These are phyloP conservation scores for Myiagra hebetior DNA, from an alignment of 2,113 vertebrate species.

Conservation along the genomic window DNA sequence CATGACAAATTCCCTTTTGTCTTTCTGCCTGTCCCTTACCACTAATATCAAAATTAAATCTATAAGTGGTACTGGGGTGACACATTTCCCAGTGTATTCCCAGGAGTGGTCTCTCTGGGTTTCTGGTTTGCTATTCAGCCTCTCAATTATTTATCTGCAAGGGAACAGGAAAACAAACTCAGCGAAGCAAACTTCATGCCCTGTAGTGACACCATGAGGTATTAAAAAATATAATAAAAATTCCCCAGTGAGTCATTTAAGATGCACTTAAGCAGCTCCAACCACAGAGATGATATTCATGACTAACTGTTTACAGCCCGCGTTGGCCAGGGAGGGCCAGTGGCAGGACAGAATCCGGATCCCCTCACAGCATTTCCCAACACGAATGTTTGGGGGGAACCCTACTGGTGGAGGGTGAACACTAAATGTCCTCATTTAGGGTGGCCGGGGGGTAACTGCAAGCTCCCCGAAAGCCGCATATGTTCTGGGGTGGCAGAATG, in stretches of 20 bases:
- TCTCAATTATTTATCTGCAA: constrained; percentile 15
- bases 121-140: constrained; percentile 4
- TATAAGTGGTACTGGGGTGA: background rate
- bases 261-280: constrained; percentile 24
- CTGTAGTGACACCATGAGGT: background rate
- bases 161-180: constrained; percentile 2
- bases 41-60: background rate
- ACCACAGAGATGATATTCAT: background rate
- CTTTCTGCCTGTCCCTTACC: background rate
- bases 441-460: background rate
- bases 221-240: background rate
- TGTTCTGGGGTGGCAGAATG: background rate
- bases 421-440: background rate
- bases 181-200: background rate
- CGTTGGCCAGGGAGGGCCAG: background rate
- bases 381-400: background rate
- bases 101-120: background rate
- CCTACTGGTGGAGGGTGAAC: background rate
- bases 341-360: background rate
- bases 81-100: background rate
- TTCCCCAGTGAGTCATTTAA: constrained; percentile 27
- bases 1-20: background rate
- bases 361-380: background rate
- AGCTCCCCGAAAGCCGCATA: fast-evolving
- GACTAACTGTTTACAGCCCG: background rate